Percentiles rank a stretch among this genome's conserved stretches.
These are phyloP conservation scores for Erebia ligea DNA, from an alignment of 2,888 invertebrate species.

Conservation along the genomic window DNA sequence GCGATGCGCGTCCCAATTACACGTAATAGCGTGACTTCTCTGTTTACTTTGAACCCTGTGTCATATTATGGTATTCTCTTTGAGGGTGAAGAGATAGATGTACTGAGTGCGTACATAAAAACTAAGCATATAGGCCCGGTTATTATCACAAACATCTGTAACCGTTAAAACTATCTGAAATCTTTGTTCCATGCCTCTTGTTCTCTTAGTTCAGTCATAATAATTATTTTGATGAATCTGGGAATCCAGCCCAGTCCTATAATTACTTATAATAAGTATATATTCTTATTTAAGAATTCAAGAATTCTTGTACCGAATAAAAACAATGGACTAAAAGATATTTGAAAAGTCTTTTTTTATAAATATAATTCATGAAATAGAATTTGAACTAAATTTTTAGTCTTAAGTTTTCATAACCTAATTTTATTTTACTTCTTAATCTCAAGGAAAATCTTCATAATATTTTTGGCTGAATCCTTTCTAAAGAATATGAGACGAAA, in stretches of 20 bases:
- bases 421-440: neutral
- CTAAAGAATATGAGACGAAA: neutral
- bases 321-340: too few species aligned
- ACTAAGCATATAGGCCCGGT: neutral
- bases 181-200: too few species aligned
- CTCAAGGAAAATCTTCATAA: neutral
- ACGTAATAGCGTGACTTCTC: neutral
- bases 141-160: neutral
- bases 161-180: too few species aligned
- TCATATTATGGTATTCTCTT: neutral
- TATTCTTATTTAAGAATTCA: too few species aligned
- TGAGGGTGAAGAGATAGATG: neutral
- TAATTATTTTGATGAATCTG: too few species aligned
- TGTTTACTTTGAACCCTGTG: neutral
- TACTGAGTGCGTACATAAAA: neutral
- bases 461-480: neutral
- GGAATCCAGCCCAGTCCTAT: too few species aligned
- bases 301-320: too few species aligned
- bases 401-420: neutral
- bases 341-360: too few species aligned
- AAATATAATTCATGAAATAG: too few species aligned
- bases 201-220: too few species aligned
- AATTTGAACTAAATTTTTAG: neutral
- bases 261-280: too few species aligned
- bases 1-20: constrained; percentile 12